A percentile compares a stretch with the other conserved stretches of the same genome.
These are phyloP conservation scores for Acrossocheilus fasciatus DNA, from an alignment of 2,797 vertebrate genomes.

Conservation along the genomic window DNA sequence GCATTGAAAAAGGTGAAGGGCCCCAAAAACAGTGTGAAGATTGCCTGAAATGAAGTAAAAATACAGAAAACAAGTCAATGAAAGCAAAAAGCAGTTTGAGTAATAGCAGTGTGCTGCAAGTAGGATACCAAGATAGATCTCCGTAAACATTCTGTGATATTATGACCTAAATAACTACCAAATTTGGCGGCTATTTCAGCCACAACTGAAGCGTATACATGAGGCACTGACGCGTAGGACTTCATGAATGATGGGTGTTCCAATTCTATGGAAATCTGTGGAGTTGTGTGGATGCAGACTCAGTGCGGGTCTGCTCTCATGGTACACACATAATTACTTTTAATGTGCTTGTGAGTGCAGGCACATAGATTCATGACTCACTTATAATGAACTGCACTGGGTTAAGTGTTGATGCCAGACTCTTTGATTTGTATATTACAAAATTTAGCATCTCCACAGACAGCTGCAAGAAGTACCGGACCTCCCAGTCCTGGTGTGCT, in stretches of 20 bases:
- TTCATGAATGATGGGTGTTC: neutral
- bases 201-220: neutral
- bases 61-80: slow-evolving; percentile 10
- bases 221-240: too few species aligned
- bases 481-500: neutral
- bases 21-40: slow-evolving; percentile 88
- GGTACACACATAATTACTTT: neutral
- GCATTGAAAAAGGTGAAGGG: slow-evolving; percentile 97
- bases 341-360: neutral
- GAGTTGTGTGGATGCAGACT: neutral
- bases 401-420: neutral
- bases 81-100: neutral
- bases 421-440: neutral
- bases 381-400: neutral
- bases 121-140: neutral
- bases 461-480: neutral
- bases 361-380: neutral
- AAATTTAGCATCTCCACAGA: neutral
- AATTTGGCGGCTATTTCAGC: neutral
- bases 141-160: neutral
- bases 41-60: slow-evolving; percentile 72
- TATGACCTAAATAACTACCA: neutral
- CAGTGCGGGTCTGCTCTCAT: neutral
- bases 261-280: slow-evolving; percentile 4
- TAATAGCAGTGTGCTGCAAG: neutral